Percentiles rank a stretch among this genome's conserved stretches.
Conservation (phyloP, 2,113 vertebrate species). For the Dinomys branickii region DNA sequence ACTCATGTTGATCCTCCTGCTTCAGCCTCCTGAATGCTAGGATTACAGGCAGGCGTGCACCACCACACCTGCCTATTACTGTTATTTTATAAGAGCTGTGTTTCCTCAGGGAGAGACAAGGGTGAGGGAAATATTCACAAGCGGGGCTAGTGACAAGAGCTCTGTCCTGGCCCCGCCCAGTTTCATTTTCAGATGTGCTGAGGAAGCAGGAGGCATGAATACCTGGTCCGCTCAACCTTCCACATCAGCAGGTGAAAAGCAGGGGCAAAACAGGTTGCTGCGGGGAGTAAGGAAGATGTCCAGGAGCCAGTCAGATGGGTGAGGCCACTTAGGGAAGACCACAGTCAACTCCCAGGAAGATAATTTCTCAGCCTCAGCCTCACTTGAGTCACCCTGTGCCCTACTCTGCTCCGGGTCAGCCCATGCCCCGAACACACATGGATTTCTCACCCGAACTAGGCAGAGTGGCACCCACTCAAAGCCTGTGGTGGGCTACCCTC, state of each 20-base stretch:
- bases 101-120: neutral
- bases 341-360: neutral
- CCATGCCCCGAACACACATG: accelerated
- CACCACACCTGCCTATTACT: neutral
- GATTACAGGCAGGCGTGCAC: neutral
- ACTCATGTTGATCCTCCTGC: neutral
- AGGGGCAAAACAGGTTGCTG: neutral
- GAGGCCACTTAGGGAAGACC: neutral
- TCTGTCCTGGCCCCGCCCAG: neutral
- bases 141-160: neutral
- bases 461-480: neutral
- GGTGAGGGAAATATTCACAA: neutral
- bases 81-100: neutral
- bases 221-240: neutral
- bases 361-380: neutral
- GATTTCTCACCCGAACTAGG: neutral
- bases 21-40: neutral
- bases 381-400: neutral
- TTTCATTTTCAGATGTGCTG: neutral
- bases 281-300: neutral
- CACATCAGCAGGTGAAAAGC: neutral
- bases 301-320: neutral
- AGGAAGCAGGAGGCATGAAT: no score
- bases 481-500: neutral
- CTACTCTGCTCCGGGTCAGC: neutral